Evolutionary conservation across 1,140 invertebrate species (phyloP).

Genomic region (Uloborus diversus): DNA sequence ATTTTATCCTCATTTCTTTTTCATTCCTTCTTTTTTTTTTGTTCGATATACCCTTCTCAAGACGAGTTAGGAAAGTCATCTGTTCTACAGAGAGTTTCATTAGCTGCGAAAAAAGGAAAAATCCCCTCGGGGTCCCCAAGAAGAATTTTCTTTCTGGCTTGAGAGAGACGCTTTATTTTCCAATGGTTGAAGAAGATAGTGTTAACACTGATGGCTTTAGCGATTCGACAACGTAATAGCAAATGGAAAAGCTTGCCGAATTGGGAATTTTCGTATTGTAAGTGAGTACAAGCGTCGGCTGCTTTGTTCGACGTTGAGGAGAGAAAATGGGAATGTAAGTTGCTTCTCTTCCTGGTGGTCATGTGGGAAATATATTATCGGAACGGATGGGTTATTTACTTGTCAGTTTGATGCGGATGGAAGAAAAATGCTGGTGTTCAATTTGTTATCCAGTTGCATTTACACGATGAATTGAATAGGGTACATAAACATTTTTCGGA

Average conservation of each 20-base stretch:
- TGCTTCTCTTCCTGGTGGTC: background rate
- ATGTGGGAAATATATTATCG: slow-evolving; percentile 24
- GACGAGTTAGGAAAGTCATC: slow-evolving; percentile 55
- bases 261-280: slow-evolving; percentile 33
- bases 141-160: no score
- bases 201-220: slow-evolving; percentile 56
- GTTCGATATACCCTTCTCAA: background rate
- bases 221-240: slow-evolving; percentile 52
- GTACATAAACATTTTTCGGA: background rate
- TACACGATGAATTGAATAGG: background rate
- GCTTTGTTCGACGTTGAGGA: slow-evolving; percentile 23
- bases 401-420: slow-evolving; percentile 3
- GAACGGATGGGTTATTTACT: slow-evolving; percentile 40
- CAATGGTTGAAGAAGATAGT: slow-evolving; percentile 17
- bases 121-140: background rate
- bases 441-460: slow-evolving; percentile 31
- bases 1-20: background rate
- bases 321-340: slow-evolving; percentile 16
- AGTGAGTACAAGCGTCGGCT: slow-evolving; percentile 10
- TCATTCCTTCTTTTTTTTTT: background rate
- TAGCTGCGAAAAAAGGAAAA: slow-evolving; percentile 41
- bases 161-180: background rate
- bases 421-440: slow-evolving; percentile 26
- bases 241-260: slow-evolving; percentile 22
- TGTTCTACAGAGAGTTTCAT: slow-evolving; percentile 52